Conservation (phyloP, 2,888 invertebrate species). For the Parascotia fuliginaria region DNA sequence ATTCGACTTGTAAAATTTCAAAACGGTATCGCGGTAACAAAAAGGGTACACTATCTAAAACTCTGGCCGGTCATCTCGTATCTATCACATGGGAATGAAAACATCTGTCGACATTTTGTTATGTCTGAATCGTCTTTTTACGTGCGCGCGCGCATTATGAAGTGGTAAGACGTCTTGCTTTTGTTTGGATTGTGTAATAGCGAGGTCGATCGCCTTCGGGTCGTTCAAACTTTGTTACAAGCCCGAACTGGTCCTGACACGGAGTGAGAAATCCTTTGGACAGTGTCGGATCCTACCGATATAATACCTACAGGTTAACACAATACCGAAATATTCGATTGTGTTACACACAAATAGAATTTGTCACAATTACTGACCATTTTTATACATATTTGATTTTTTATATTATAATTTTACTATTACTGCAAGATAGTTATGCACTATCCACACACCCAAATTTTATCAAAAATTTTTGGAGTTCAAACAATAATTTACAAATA, state of each 20-base stretch:
- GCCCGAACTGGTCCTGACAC: slow-evolving; percentile 51
- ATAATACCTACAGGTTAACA: slow-evolving; percentile 49
- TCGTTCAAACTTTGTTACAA: slow-evolving; percentile 62
- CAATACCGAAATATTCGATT: slow-evolving; percentile 49
- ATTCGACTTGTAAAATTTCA: slow-evolving; percentile 75
- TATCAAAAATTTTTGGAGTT: too few species aligned
- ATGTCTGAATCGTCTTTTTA: slow-evolving; percentile 60
- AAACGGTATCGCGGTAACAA: slow-evolving; percentile 74
- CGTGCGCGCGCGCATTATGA: slow-evolving; percentile 65
- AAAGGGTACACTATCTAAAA: slow-evolving; percentile 62
- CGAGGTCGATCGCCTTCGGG: slow-evolving; percentile 65
- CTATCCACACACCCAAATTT: too few species aligned
- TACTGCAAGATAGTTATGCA: too few species aligned
- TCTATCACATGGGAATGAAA: slow-evolving; percentile 79
- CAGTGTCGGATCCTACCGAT: slow-evolving; percentile 56
- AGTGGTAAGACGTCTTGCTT: slow-evolving; percentile 56
- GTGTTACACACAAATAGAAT: slow-evolving; percentile 36
- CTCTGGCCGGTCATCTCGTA: slow-evolving; percentile 57
- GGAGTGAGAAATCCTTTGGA: slow-evolving; percentile 51
- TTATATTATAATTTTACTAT: slow-evolving; percentile 35
- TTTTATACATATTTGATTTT: slow-evolving; percentile 49
- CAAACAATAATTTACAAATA: too few species aligned
- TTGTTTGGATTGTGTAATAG: slow-evolving; percentile 68
- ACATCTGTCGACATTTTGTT: slow-evolving; percentile 78
- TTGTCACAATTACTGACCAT: too few species aligned